Percentiles rank a stretch among this genome's conserved stretches.
These are phyloP conservation scores for Heteronetta atricapilla DNA, from an alignment of 2,113 vertebrate species.

Conservation along the genomic window DNA sequence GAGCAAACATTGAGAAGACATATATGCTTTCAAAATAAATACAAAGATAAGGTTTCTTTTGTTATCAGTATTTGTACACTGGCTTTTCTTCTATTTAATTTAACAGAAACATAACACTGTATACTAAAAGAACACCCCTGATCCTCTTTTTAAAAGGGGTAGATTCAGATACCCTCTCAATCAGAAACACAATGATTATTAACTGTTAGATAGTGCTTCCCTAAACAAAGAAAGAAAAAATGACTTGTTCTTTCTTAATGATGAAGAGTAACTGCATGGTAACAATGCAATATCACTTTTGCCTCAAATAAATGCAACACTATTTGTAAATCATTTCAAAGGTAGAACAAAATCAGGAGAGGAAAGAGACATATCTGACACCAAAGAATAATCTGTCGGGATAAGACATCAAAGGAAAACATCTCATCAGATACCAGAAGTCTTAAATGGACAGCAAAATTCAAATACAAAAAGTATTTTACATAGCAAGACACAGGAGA, in stretches of 20 bases:
- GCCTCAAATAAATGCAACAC: background rate
- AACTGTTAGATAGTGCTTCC: background rate
- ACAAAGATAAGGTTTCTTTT: background rate
- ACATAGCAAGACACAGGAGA: background rate
- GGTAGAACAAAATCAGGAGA: background rate
- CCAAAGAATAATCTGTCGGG: background rate
- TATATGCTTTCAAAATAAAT: background rate
- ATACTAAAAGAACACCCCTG: background rate
- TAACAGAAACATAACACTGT: background rate
- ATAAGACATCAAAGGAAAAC: constrained; percentile 25
- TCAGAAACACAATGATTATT: background rate
- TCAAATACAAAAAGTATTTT: constrained; percentile 52
- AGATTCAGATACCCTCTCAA: background rate
- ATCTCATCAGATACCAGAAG: background rate
- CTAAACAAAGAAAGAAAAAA: background rate
- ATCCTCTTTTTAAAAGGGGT: background rate
- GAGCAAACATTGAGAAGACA: background rate
- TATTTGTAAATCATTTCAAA: background rate
- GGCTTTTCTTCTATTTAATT: background rate
- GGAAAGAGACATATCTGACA: background rate
- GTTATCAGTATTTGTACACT: background rate
- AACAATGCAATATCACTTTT: background rate
- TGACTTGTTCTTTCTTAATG: background rate
- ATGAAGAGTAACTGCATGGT: background rate
- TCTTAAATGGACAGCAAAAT: constrained; percentile 21